phyloP scores from a whole-genome alignment of 2,797 vertebrate genomes.

The Micropoecilia bifurca region DNA sequence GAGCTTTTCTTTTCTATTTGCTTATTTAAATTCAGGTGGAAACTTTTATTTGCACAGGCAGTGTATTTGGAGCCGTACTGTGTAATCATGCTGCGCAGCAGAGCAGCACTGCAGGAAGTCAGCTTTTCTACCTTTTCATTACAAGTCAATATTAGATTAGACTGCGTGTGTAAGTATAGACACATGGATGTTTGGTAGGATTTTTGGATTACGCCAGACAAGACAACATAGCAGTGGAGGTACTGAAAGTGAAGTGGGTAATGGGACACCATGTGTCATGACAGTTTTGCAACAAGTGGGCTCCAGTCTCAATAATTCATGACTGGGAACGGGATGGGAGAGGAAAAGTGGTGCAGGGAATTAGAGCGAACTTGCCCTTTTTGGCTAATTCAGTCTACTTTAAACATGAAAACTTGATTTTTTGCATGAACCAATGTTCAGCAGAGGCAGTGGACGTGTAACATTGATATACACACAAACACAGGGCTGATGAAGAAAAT shows the following conservation, averaged over 20 bases:
- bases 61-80: conserved; percentile 5
- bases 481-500: not conserved
- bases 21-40: conserved; percentile 2
- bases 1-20: not conserved
- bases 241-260: conserved; percentile 28
- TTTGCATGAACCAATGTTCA: conserved; percentile 15
- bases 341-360: conserved; percentile 14
- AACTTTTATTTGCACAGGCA: conserved; percentile 17
- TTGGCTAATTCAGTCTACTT: conserved; percentile 23
- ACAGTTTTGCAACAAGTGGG: conserved; percentile 66
- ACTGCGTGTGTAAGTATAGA: not conserved
- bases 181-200: not conserved
- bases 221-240: not conserved
- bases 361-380: conserved; percentile 6
- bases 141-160: conserved; percentile 1
- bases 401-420: conserved; percentile 19
- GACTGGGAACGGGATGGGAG: conserved; percentile 28
- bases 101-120: conserved; percentile 2
- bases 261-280: conserved; percentile 54
- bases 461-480: not conserved
- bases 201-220: not conserved
- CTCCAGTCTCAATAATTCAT: conserved; percentile 71
- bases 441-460: not conserved
- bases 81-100: not conserved
- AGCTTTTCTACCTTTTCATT: conserved; percentile 4